phyloP scores from a whole-genome alignment of 2,113 vertebrate genomes.

The Blennius ocellaris region DNA sequence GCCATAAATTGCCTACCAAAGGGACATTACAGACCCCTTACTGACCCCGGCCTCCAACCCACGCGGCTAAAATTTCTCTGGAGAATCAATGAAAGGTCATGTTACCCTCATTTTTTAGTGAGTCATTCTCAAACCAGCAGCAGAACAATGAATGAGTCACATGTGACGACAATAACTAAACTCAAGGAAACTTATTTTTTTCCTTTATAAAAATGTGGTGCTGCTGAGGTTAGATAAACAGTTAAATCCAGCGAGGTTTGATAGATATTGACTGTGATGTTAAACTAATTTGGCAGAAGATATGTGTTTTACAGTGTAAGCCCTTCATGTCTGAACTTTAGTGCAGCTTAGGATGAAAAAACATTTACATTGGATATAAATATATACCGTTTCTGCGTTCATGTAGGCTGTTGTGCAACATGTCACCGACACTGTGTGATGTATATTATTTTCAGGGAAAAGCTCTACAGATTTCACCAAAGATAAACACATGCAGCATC shows the following conservation, averaged over 20 bases:
- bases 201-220: too few relatives aligned
- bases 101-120: conserved; percentile 1
- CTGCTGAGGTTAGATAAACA: not conserved
- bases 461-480: conserved; percentile 24
- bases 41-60: conserved; percentile 35
- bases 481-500: conserved; percentile 46
- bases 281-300: not conserved
- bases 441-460: conserved; percentile 18
- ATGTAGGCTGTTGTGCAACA: conserved; percentile 2
- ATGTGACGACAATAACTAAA: not conserved
- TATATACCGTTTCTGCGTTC: not conserved
- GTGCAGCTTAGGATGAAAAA: not conserved
- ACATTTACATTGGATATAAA: not conserved
- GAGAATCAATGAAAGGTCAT: conserved; percentile 27
- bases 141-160: not conserved
- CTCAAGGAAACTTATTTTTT: not conserved
- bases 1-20: not conserved
- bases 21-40: not conserved
- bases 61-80: conserved; percentile 8
- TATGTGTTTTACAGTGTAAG: not conserved
- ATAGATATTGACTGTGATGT: not conserved
- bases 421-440: conserved; percentile 2
- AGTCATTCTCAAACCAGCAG: conserved; percentile 4
- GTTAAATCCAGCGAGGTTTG: not conserved
- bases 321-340: not conserved